phyloP scores from a whole-genome alignment of 37 sponge, comb jelly and placozoan species.

The Halichondria panicea region DNA sequence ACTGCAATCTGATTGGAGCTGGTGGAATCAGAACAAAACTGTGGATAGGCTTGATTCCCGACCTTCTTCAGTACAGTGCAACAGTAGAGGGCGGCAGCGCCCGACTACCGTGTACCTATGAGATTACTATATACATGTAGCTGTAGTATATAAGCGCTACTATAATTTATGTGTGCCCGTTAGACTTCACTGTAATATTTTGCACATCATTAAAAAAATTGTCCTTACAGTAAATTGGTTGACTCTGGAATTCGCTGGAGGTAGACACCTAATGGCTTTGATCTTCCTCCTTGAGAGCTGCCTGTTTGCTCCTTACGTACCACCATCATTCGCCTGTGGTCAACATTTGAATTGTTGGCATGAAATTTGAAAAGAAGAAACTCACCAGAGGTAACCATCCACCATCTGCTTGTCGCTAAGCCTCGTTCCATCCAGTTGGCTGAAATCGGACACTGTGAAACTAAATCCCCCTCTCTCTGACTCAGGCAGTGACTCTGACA shows the following conservation, averaged over 20 bases:
- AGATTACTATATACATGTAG: too few relatives aligned
- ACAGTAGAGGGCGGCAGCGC: too few relatives aligned
- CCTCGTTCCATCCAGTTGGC: not conserved
- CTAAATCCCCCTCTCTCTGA: not conserved
- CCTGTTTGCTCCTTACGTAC: conserved; percentile 10
- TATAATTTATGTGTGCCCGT: not conserved
- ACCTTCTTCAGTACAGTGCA: too few relatives aligned
- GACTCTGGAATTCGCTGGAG: conserved; percentile 13
- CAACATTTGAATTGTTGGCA: not conserved
- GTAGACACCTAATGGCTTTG: conserved; percentile 25
- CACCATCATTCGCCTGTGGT: conserved; percentile 20
- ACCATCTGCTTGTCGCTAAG: not conserved
- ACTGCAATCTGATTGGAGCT: too few relatives aligned
- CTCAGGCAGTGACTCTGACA: too few relatives aligned
- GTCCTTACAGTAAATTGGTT: conserved; percentile 10
- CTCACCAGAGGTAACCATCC: not conserved
- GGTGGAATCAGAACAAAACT: too few relatives aligned
- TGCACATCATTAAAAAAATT: not conserved
- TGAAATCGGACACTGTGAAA: not conserved
- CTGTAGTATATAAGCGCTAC: too few relatives aligned
- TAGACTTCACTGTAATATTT: not conserved
- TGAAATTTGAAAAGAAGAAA: not conserved
- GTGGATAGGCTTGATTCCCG: too few relatives aligned
- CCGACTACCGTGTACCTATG: too few relatives aligned
- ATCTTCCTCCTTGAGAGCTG: conserved; percentile 17